Base-by-base conservation (phyloP, 2,113 vertebrate species). In the Plecotus auritus region DNA sequence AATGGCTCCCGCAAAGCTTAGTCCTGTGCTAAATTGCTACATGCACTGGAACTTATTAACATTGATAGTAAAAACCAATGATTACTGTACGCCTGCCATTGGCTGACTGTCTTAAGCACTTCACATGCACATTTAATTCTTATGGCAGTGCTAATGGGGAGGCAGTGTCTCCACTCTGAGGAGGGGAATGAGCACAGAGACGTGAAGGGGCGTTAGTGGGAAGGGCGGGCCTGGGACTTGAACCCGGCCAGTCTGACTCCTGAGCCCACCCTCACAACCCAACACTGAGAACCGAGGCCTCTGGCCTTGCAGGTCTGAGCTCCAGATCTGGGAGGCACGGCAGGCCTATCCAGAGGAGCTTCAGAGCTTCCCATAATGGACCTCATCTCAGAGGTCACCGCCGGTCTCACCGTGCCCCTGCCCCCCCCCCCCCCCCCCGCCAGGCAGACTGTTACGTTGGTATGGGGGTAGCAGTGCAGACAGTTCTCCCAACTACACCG, bases 51-150 rank as follows among this genome's bases (percentile, higher is more conserved):
- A 66, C 28, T 23, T 23, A 12, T 10, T 42, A 54, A 64, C 61
- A 4, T 0, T 6, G 42, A 64, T 7, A 4, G n/a, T 56, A 14
- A 66, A 80, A 67, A 7, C 32, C 37, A 0, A 3, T 0, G 18
- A 20, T 35, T 13, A 30, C 22, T 45, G 9, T 35, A 3, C 2
- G 23, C 1, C 69, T 23, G 35, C 42, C 26, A 0, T 70, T 22
- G 73, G 72, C 54, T 1, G 22, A 7, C 14, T 7, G 64, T 73
- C 47, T 22, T 37, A 30, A 22, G 70, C 2, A 4, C 16, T n/a
- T 16, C 1, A 5, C 2, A 1, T 0, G 9, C 23, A 1, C 80
- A 22, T 78, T 76, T 23, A 30, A 37, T 32, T 69, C 56, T 16
- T 61, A 14, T 0, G 82, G 51, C 5, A 2, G 4, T 4, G 9